These are phyloP conservation scores for Phenacoccus solenopsis DNA, from an alignment of 1,140 invertebrate genomes.

Conservation along the genomic window DNA sequence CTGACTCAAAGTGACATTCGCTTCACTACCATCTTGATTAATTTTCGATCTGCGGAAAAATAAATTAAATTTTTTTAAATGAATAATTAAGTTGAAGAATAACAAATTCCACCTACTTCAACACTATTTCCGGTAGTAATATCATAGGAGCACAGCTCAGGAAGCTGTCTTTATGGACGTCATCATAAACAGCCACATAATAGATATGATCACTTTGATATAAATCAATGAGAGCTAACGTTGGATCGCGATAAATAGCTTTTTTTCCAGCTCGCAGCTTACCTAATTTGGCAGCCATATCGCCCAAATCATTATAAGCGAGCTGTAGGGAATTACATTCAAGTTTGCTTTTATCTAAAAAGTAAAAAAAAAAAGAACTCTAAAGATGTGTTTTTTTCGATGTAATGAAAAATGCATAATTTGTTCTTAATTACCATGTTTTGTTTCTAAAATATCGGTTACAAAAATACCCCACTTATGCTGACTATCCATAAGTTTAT, in stretches of 20 bases:
- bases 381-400: neutral
- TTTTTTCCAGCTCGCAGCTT: slow-evolving; percentile 53
- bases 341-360: slow-evolving; percentile 37
- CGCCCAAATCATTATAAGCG: slow-evolving; percentile 71
- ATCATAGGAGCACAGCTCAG: slow-evolving; percentile 72
- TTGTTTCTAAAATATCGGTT: slow-evolving; percentile 73
- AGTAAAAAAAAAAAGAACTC: neutral
- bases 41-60: slow-evolving; percentile 49
- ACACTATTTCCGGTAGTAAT: slow-evolving; percentile 44
- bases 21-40: slow-evolving; percentile 65
- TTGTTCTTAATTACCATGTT: slow-evolving; percentile 41
- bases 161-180: slow-evolving; percentile 60
- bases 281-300: slow-evolving; percentile 64
- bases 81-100: slow-evolving; percentile 10
- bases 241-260: slow-evolving; percentile 48
- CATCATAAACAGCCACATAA: slow-evolving; percentile 75
- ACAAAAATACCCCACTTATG: slow-evolving; percentile 83
- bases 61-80: neutral
- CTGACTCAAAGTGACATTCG: slow-evolving; percentile 66
- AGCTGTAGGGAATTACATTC: slow-evolving; percentile 73
- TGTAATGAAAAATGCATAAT: neutral
- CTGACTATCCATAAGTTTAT: slow-evolving; percentile 40
- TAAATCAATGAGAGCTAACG: slow-evolving; percentile 52
- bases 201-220: slow-evolving; percentile 56
- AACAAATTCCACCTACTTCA: slow-evolving; percentile 45